A percentile compares a stretch with the other conserved stretches of the same genome.
Conservation (phyloP, 2,797 vertebrate genomes). For the Buphagus erythrorhynchus region DNA sequence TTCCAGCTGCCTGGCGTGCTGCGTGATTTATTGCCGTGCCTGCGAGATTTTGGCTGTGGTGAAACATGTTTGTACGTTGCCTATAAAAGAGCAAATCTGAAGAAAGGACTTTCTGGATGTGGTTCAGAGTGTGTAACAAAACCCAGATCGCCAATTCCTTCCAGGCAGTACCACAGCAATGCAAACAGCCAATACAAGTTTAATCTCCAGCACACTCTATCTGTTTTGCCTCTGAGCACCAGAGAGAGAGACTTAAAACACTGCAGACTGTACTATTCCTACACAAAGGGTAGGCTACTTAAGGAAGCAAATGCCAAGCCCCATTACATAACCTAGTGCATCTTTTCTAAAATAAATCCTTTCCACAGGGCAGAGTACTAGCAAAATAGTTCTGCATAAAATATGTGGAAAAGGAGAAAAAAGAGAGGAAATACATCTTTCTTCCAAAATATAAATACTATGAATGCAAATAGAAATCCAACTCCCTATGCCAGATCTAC, state of each 20-base stretch:
- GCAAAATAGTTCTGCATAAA: not conserved
- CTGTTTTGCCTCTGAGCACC: not conserved
- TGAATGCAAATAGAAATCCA: not conserved
- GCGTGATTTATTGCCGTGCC: not conserved
- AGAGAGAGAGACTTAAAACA: not conserved
- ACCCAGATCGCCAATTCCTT: not conserved
- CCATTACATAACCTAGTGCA: not conserved
- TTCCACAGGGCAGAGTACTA: not conserved
- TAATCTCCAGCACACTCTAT: not conserved
- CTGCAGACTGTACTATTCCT: not conserved
- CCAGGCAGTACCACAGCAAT: not conserved
- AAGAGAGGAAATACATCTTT: not conserved
- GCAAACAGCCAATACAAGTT: not conserved
- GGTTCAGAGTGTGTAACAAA: slow-evolving; percentile 15
- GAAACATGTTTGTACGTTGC: not conserved
- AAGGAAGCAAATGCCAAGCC: not conserved
- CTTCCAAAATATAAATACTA: not conserved
- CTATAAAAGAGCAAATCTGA: slow-evolving; percentile 33
- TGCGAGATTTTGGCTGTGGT: slow-evolving; percentile 41
- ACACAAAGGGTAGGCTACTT: not conserved
- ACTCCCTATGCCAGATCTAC: not conserved
- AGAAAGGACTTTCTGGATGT: not conserved
- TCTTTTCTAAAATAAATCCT: slow-evolving; percentile 14
- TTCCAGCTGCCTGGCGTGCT: slow-evolving; percentile 32
- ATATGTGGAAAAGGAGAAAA: not conserved